Base-by-base conservation (phyloP, 2,113 vertebrate species). In the Haliaeetus leucogaster region DNA sequence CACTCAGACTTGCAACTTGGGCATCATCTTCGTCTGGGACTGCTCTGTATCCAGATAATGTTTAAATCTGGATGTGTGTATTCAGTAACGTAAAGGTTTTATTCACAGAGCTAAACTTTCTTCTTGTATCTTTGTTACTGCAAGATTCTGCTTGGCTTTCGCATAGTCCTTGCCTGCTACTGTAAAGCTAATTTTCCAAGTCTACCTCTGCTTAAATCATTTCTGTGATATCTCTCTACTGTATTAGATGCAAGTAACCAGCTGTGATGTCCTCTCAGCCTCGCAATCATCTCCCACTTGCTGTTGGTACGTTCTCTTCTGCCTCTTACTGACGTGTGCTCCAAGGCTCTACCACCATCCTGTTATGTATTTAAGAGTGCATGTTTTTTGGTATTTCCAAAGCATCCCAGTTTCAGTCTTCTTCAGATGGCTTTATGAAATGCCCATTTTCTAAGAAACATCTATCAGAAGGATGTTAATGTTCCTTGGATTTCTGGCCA, bases 281-380 rank as follows among this genome's bases (percentile, higher is more conserved):
- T 80, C 0, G 0, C 3, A 10, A n/a, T 65, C 1, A 2, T 47
- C 55, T 91, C 48, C 30, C 10, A 8, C 45, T 82, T 7, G 0
- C 19, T 86, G 11, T 42, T 1, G 2, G 34, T 50, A 27, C 1
- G 3, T 70, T 82, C 23, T 32, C 23, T 87, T 74, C 73, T 55
- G 43, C 18, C n/a, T 94, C 47, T 42, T 70, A n/a, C 47, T 74
- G 55, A n/a, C 15, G 30, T 19, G 8, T 26, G 15, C 34, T 90
- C 47, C 40, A 45, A 52, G 65, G 32, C 47, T 91, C 32, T 82
- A 9, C 30, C 29, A 52, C 52, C 15, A 12, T 76, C 26, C 30
- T 65, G 4, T 52, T 82, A 76, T 1, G 0, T 38, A 29, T 85
- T 36, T 61, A 56, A 48, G 42, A 89, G 36, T 34, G 53, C 5